Conservation (phyloP, 2,797 vertebrate species). For the Eulemur mongoz region DNA sequence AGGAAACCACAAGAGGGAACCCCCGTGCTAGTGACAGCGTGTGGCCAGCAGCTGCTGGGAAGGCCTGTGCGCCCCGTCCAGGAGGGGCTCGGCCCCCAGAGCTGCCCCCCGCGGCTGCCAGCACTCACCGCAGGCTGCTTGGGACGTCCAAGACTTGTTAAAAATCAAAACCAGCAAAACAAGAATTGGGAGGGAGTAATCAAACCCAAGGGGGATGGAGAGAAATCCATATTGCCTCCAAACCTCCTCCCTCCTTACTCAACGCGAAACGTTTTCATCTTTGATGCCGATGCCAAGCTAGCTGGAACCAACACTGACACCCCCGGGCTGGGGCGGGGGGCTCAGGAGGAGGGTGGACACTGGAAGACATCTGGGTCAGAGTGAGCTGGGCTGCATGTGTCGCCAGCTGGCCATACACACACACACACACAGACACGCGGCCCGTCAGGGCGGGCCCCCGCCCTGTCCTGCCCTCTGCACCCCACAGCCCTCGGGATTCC, state of each 20-base stretch:
- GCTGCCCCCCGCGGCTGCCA: neutral
- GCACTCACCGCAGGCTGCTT: neutral
- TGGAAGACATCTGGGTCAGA: neutral
- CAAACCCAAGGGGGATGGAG: slow-evolving; percentile 66
- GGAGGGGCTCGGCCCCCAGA: neutral
- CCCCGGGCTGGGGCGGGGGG: neutral
- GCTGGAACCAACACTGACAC: slow-evolving; percentile 88
- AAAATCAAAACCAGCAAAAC: slow-evolving; percentile 5
- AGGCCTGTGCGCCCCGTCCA: slow-evolving; percentile 22
- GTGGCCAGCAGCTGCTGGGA: slow-evolving; percentile 85
- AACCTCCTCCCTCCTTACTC: neutral
- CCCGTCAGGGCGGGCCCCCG: neutral
- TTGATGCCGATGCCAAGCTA: slow-evolving; percentile 94
- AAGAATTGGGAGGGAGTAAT: neutral
- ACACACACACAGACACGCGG: neutral
- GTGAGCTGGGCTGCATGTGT: slow-evolving; percentile 12
- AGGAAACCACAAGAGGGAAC: neutral
- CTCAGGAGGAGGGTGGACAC: neutral
- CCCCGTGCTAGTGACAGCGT: slow-evolving; percentile 84
- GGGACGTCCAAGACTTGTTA: neutral
- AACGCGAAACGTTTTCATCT: slow-evolving; percentile 90
- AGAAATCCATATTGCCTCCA: slow-evolving; percentile 39
- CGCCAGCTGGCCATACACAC: neutral
- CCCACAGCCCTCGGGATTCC: fast-evolving
- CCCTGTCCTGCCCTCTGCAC: neutral